Conservation (phyloP, 2,113 vertebrate genomes). For the Lophochroa leadbeateri region DNA sequence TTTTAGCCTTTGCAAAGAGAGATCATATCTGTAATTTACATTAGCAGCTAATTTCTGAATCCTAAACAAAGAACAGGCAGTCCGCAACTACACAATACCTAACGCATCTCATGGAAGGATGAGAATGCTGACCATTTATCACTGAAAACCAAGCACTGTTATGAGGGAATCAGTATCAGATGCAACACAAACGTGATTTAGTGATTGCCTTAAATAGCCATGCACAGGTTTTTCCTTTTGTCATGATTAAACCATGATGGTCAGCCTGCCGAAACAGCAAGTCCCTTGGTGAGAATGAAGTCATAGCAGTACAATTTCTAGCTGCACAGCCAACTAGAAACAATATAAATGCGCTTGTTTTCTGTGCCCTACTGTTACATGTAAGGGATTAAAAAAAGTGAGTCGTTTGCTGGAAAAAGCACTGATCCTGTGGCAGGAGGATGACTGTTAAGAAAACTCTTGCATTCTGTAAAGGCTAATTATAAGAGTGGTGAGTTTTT, state of each 20-base stretch:
- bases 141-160: background rate
- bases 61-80: background rate
- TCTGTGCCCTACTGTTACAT: background rate
- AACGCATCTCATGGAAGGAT: background rate
- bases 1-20: background rate
- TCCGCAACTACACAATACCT: background rate
- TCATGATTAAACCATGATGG: background rate
- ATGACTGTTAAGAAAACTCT: background rate
- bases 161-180: background rate
- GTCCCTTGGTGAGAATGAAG: background rate
- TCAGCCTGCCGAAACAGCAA: background rate
- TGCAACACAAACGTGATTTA: background rate
- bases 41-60: background rate
- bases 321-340: background rate
- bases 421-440: background rate
- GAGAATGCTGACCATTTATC: background rate
- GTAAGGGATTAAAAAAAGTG: background rate
- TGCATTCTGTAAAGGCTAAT: background rate
- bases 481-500: background rate
- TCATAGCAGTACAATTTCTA: background rate
- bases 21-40: background rate
- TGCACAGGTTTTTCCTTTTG: background rate
- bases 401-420: background rate
- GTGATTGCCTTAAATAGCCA: conserved; percentile 29
- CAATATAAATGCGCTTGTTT: background rate